phyloP scores from a whole-genome alignment of 2,797 vertebrate species.

The Pipistrellus nathusii region DNA sequence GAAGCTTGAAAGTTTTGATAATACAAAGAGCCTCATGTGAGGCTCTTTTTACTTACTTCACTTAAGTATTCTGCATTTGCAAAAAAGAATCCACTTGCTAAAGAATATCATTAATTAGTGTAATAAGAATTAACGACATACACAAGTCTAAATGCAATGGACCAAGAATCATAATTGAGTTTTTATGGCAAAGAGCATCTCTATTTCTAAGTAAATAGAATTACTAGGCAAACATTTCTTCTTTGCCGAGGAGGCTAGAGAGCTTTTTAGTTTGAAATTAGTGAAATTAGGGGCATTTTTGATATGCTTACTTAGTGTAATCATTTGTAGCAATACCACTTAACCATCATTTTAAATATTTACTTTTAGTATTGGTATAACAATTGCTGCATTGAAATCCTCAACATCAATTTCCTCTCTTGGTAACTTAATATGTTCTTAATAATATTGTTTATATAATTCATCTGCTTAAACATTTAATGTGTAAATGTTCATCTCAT shows the following conservation, averaged over 20 bases:
- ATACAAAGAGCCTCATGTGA: background rate
- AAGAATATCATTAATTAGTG: background rate
- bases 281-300: background rate
- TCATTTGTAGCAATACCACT: background rate
- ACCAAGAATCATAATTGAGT: background rate
- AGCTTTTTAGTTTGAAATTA: background rate
- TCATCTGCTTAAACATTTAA: background rate
- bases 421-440: background rate
- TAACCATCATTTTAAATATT: slow-evolving; percentile 15
- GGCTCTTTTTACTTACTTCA: background rate
- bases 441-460: slow-evolving; percentile 5
- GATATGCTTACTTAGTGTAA: background rate
- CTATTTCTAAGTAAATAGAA: background rate
- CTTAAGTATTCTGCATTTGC: background rate
- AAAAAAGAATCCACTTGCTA: background rate
- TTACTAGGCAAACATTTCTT: background rate
- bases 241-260: background rate
- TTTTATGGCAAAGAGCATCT: background rate
- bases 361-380: background rate
- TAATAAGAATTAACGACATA: background rate
- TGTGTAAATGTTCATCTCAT: background rate
- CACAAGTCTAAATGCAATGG: background rate
- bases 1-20: background rate
- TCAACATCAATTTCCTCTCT: background rate
- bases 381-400: background rate